These are phyloP conservation scores for Lagocephalus sceleratus DNA, from an alignment of 2,797 vertebrate genomes.

Conservation along the genomic window DNA sequence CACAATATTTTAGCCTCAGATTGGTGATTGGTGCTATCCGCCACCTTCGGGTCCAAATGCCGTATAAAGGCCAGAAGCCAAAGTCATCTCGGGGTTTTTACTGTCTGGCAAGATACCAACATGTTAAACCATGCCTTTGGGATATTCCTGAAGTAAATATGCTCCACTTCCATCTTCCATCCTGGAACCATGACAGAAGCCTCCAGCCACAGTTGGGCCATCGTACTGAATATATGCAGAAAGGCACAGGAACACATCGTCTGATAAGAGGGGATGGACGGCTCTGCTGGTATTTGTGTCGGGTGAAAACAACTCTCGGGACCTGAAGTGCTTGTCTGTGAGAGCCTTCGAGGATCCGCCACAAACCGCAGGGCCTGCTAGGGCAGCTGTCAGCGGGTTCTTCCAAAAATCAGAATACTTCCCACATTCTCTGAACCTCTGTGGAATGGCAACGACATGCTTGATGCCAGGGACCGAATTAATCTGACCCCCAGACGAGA, in stretches of 20 bases:
- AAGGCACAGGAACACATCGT: conserved; percentile 18
- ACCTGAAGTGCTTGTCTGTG: conserved; percentile 13
- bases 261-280: too few species aligned
- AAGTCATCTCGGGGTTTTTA: too few species aligned
- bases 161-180: conserved; percentile 32
- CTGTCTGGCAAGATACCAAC: too few species aligned
- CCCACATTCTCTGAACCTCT: conserved; percentile 57
- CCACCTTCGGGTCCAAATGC: too few species aligned
- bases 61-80: too few species aligned
- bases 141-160: conserved; percentile 2
- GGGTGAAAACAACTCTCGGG: conserved; percentile 24
- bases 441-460: conserved; percentile 68
- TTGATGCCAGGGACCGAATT: conserved; percentile 57
- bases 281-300: neutral
- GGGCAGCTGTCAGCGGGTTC: conserved; percentile 73
- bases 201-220: conserved; percentile 37
- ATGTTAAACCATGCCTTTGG: neutral
- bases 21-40: too few species aligned
- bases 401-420: conserved; percentile 60
- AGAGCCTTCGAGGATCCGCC: conserved; percentile 59
- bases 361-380: conserved; percentile 55
- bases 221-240: conserved; percentile 41
- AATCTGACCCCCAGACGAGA: conserved; percentile 43
- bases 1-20: too few species aligned
- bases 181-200: conserved; percentile 22